These are phyloP conservation scores for Bradypodion ventrale DNA, from an alignment of 2,797 vertebrate genomes.

Conservation along the genomic window DNA sequence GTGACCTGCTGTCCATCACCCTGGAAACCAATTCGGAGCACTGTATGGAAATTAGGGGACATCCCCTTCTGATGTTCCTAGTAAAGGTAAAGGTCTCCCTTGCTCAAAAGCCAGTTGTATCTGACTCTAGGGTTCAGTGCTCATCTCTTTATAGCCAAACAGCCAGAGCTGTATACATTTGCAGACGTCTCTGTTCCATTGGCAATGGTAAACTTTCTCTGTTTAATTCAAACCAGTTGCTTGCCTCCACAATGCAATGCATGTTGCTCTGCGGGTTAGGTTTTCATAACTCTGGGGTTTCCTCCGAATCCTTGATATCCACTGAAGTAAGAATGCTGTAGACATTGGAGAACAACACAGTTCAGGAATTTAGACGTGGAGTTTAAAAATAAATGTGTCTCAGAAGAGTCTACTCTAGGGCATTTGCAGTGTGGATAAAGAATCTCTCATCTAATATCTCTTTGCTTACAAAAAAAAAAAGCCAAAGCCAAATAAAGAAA, in stretches of 20 bases:
- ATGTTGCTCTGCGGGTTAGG: conserved; percentile 44
- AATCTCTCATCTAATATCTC: conserved; percentile 36
- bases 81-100: no score
- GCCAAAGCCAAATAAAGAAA: not conserved
- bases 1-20: no score
- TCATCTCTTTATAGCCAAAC: no score
- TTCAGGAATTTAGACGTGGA: conserved; percentile 46
- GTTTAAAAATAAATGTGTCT: conserved; percentile 66
- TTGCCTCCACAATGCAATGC: not conserved
- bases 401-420: conserved; percentile 44
- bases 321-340: conserved; percentile 54
- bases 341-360: conserved; percentile 44
- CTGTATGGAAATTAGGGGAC: no score
- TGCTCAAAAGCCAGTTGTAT: no score
- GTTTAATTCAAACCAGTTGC: conserved; percentile 17
- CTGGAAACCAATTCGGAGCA: no score
- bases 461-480: conserved; percentile 58
- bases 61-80: no score
- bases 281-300: conserved; percentile 45
- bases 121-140: no score
- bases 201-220: conserved; percentile 47
- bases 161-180: no score
- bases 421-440: conserved; percentile 45
- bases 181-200: no score
- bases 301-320: conserved; percentile 21